phyloP scores from a whole-genome alignment of 2,888 invertebrate genomes.

The Meteorus cinctellus region DNA sequence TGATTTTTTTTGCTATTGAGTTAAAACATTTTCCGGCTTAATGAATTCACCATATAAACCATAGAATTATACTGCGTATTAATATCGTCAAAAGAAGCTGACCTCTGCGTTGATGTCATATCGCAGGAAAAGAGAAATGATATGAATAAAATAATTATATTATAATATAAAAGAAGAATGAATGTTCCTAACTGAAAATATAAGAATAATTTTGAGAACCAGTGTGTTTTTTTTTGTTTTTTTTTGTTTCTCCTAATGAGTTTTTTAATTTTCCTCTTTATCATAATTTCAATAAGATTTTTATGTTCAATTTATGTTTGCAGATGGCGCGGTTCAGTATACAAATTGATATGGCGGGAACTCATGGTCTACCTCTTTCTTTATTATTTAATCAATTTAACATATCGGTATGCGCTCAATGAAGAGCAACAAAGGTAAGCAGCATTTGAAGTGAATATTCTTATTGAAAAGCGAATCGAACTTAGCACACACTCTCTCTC shows the following conservation, averaged over 20 bases:
- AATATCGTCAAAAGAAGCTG: neutral
- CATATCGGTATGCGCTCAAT: slow-evolving; percentile 89
- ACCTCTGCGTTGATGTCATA: slow-evolving; percentile 30
- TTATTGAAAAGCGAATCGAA: too few relatives aligned
- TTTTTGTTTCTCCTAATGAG: neutral
- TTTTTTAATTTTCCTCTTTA: neutral
- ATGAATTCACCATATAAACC: too few relatives aligned
- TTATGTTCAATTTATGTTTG: slow-evolving; percentile 69
- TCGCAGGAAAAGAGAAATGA: slow-evolving; percentile 5
- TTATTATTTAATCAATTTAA: slow-evolving; percentile 90
- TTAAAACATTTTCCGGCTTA: too few relatives aligned
- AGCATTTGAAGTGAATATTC: too few relatives aligned
- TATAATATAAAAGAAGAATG: neutral
- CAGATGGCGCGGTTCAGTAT: slow-evolving; percentile 97
- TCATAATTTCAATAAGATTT: slow-evolving; percentile 19
- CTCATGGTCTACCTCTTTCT: slow-evolving; percentile 88
- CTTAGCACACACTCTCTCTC: too few relatives aligned
- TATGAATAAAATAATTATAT: neutral
- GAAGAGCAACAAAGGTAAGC: slow-evolving; percentile 85
- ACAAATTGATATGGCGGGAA: slow-evolving; percentile 96
- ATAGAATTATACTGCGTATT: too few relatives aligned
- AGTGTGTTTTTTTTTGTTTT: neutral
- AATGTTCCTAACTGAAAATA: too few relatives aligned
- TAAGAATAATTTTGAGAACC: neutral
- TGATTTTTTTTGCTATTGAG: slow-evolving; percentile 40